phyloP scores from a whole-genome alignment of 2,888 invertebrate species.

The Rugalucina vietnamica region DNA sequence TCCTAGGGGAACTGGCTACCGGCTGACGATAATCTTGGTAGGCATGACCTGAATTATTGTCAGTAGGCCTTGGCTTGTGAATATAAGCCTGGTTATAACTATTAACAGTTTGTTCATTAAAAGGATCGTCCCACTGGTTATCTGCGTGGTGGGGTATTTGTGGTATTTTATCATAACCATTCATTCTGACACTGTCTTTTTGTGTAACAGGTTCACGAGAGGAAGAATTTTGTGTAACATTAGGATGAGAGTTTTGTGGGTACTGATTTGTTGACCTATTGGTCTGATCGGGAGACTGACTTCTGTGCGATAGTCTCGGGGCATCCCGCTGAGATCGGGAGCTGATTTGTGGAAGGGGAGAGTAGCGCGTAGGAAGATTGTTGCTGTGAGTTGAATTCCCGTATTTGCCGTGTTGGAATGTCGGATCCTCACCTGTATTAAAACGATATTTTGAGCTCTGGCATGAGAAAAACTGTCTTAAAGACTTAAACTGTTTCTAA shows the following conservation, averaged over 20 bases:
- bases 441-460: no score
- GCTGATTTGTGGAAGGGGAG: slow-evolving; percentile 53
- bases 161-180: background rate
- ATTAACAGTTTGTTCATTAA: background rate
- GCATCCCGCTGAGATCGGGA: slow-evolving; percentile 25
- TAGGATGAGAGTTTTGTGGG: slow-evolving; percentile 1
- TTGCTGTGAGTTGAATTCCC: slow-evolving; percentile 60
- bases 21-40: slow-evolving; percentile 32
- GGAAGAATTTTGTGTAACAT: slow-evolving; percentile 4
- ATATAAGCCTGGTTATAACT: background rate
- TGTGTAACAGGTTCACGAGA: background rate
- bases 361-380: slow-evolving; percentile 38
- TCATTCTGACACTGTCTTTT: background rate
- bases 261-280: background rate
- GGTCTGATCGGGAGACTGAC: background rate
- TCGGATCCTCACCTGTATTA: slow-evolving; percentile 67
- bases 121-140: background rate
- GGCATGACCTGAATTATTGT: slow-evolving; percentile 52
- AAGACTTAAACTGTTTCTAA: no score
- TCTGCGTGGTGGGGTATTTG: background rate
- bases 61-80: background rate
- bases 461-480: no score
- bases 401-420: slow-evolving; percentile 62
- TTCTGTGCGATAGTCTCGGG: slow-evolving; percentile 1
- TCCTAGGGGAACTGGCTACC: slow-evolving; percentile 55